Evolutionary conservation across 2,797 vertebrate species (phyloP).

Genomic region (Rhodeus uyekii): DNA sequence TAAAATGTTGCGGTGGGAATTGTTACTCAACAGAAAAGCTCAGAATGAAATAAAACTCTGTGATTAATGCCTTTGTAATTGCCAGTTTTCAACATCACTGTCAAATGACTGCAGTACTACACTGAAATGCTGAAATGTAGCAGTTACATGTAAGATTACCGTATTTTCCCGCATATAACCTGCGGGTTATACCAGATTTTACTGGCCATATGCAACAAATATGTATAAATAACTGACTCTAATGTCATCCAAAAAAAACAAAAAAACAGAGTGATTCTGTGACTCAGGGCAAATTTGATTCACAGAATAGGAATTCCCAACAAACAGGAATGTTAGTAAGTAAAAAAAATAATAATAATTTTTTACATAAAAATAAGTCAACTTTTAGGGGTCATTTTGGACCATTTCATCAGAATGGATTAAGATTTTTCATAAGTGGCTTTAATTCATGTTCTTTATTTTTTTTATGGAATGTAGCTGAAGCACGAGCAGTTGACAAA

Average conservation of each 20-base stretch:
- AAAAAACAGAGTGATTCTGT: background rate
- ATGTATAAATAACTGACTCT: background rate
- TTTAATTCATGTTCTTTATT: background rate
- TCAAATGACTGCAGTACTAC: background rate
- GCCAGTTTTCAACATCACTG: background rate
- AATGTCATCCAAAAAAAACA: background rate
- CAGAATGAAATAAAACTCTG: background rate
- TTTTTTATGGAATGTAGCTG: background rate
- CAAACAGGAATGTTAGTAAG: no score
- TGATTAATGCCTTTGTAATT: background rate
- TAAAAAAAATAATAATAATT: no score
- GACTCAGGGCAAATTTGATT: no score
- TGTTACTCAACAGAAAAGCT: constrained; percentile 3
- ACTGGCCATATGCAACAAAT: no score
- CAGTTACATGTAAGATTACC: no score
- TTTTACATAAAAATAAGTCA: background rate
- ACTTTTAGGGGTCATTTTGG: background rate
- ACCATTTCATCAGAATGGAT: background rate
- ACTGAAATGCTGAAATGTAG: background rate
- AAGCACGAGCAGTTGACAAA: no score
- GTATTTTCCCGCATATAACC: no score
- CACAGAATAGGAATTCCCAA: no score
- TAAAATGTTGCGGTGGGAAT: background rate
- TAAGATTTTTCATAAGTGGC: background rate
- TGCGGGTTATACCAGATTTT: no score